These are phyloP conservation scores for Petrocephalus zakoni DNA, from an alignment of 2,113 vertebrate species.

Conservation along the genomic window DNA sequence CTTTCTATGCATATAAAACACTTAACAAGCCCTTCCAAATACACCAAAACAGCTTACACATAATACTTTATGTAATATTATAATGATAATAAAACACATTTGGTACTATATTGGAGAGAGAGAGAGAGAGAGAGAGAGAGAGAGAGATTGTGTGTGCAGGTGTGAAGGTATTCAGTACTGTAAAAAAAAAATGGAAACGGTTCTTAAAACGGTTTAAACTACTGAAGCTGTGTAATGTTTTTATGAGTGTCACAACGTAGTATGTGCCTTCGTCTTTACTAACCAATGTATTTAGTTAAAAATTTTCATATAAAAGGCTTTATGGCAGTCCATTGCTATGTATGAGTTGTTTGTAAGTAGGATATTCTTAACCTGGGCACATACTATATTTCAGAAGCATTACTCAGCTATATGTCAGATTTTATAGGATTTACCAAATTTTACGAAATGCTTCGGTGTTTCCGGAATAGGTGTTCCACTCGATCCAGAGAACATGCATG, in stretches of 20 bases:
- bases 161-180: not conserved
- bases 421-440: not conserved
- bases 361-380: not conserved
- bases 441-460: not conserved
- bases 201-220: not conserved
- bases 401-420: not conserved
- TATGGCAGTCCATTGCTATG: not conserved
- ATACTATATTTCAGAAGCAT: not conserved
- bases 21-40: too few relatives aligned
- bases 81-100: too few relatives aligned
- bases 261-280: not conserved
- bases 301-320: not conserved
- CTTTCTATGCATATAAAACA: too few relatives aligned
- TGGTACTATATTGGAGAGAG: too few relatives aligned
- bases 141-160: not conserved
- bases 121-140: not conserved
- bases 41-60: too few relatives aligned
- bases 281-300: not conserved
- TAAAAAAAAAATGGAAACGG: not conserved
- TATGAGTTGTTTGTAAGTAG: not conserved
- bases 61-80: too few relatives aligned
- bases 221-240: not conserved
- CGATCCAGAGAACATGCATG: constrained; percentile 95
- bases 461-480: constrained; percentile 82
- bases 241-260: not conserved